Evolutionary conservation across 2,113 vertebrate genomes (phyloP), one percentile per base, ranked within the genome.

Genomic region (Chauna torquata): DNA sequence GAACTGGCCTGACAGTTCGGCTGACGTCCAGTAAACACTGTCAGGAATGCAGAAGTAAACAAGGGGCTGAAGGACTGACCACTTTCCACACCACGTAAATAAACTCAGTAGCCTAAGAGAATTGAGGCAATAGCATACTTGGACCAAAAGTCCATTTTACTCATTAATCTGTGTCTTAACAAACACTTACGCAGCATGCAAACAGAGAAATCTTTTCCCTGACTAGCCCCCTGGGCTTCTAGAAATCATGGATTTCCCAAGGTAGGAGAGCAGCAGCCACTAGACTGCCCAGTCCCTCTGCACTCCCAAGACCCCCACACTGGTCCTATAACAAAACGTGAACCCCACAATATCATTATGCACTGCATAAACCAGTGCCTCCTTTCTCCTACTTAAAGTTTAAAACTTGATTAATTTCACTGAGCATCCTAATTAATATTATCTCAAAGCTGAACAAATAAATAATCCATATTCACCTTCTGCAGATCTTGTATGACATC

Each of bases 21-120:
- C 68, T 34, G 25, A 8, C 0, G 2, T 6, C 42, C 68, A 34
- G 22, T 3, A 54, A 54, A 27, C 0, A 1, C 16, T 1, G 38
- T 23, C 62, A 87, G 82, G 32, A 88, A 55, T 13, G 32, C 27
- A 61, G n/a, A 28, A 44, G 23, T 23, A 59, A 75, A 15, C 30
- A 32, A 11, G 8, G 49, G 36, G 52, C 64, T 66, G 55, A 68
- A 79, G 62, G 82, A 85, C 75, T 59, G 57, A 86, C 66, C 11
- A 2, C 25, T 61, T 91, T n/a, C 61, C 69, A 78, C 36, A 52
- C 13, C 7, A 16, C 20, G 47, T 42, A 80, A 95, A 71, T 57
- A 92, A 82, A 92, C 52, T 62, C 54, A n/a, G 59, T 3, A 84
- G 59, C 34, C 32, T 54, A 9, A 74, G 20, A 75, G 59, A 49